Conservation (phyloP, 2,797 vertebrate species). For the Sparus aurata region DNA sequence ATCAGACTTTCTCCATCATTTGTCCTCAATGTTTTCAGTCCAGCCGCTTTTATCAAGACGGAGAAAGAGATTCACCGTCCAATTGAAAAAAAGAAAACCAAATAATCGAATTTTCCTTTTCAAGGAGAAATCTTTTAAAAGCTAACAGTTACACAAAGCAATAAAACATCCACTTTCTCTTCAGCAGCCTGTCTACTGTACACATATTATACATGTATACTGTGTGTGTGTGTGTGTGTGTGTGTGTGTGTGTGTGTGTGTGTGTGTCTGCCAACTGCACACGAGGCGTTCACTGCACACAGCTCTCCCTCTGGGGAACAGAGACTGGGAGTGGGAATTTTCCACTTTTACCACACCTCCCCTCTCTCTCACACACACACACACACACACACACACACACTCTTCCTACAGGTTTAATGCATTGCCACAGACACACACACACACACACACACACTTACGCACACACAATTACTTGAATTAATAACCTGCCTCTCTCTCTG, state of each 20-base stretch:
- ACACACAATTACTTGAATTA: slow-evolving; percentile 47
- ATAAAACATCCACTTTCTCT: neutral
- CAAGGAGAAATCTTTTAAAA: neutral
- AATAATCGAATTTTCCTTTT: neutral
- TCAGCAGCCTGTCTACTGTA: neutral
- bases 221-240: too few relatives aligned
- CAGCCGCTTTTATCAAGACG: too few relatives aligned
- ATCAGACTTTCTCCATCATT: neutral
- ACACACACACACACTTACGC: slow-evolving; percentile 38
- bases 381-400: slow-evolving; percentile 20
- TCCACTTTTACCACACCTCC: slow-evolving; percentile 31
- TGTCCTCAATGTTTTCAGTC: neutral
- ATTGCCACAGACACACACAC: slow-evolving; percentile 9
- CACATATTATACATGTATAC: neutral
- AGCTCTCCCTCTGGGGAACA: slow-evolving; percentile 11
- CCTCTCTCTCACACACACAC: neutral
- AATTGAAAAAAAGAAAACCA: neutral
- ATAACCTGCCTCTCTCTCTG: slow-evolving; percentile 37
- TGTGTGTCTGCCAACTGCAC: slow-evolving; percentile 11
- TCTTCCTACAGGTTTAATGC: slow-evolving; percentile 27
- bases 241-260: too few relatives aligned
- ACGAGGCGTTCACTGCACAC: slow-evolving; percentile 25
- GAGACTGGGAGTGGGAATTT: slow-evolving; percentile 29
- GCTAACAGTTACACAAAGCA: neutral
- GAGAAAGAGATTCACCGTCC: neutral